Conservation (phyloP, 2,888 invertebrate species). For the Diploptera punctata region DNA sequence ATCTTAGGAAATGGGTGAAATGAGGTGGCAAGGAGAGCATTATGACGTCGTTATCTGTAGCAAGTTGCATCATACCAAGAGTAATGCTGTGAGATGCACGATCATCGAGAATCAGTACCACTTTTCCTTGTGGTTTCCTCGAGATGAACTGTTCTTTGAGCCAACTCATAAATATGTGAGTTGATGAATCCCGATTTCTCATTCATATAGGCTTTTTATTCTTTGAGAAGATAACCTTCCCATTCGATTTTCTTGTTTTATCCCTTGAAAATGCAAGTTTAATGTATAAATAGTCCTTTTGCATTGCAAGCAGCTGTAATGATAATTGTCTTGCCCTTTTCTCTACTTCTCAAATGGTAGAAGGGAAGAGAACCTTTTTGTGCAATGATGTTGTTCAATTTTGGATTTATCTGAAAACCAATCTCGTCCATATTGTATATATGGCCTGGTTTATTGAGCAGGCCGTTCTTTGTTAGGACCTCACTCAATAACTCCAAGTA, state of each 20-base stretch:
- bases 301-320: not conserved
- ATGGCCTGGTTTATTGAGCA: not conserved
- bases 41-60: not conserved
- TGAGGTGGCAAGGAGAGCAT: not conserved
- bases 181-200: not conserved
- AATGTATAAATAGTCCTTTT: not conserved
- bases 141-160: not conserved
- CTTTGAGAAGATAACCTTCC: not conserved
- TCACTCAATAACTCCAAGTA: not conserved
- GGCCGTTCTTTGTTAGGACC: not conserved
- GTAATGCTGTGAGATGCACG: not conserved
- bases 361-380: not conserved
- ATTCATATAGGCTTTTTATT: not conserved
- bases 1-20: constrained; percentile 44
- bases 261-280: not conserved
- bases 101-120: not conserved
- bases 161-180: not conserved
- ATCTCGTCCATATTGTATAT: not conserved
- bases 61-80: not conserved
- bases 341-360: not conserved
- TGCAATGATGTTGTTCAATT: not conserved
- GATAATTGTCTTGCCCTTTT: not conserved
- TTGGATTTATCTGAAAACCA: constrained; percentile 1
- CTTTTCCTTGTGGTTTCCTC: not conserved
- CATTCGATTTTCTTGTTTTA: not conserved